Evolutionary conservation across 1,140 invertebrate genomes (phyloP).

Genomic region (Brachionus manjavacas): DNA sequence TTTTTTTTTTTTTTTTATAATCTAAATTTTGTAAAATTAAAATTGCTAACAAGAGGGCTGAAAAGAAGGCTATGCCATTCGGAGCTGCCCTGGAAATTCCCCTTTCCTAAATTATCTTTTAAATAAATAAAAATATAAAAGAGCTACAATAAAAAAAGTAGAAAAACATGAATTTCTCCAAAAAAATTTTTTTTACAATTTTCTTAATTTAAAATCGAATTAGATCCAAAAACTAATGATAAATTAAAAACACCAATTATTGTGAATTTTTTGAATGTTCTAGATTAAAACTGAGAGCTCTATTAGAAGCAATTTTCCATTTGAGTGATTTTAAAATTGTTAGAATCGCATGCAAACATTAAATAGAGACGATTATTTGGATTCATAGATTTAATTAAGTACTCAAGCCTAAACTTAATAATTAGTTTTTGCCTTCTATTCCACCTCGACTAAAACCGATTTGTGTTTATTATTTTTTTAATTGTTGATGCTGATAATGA

Average conservation of each 20-base stretch:
- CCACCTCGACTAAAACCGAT: not conserved
- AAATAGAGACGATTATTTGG: not conserved
- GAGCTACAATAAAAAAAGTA: too few species aligned
- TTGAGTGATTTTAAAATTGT: not conserved
- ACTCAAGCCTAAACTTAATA: not conserved
- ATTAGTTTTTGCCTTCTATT: not conserved
- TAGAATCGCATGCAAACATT: not conserved
- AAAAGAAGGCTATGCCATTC: too few species aligned
- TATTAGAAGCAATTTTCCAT: not conserved
- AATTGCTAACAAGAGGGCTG: too few species aligned
- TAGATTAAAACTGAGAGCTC: not conserved
- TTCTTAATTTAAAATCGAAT: not conserved
- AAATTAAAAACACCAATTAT: not conserved
- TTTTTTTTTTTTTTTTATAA: too few species aligned
- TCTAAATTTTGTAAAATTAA: too few species aligned
- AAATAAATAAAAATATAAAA: too few species aligned
- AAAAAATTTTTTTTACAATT: too few species aligned
- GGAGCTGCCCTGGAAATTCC: too few species aligned
- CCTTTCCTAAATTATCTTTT: too few species aligned
- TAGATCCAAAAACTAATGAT: not conserved
- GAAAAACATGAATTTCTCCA: not conserved
- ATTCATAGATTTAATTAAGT: not conserved
- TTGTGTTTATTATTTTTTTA: not conserved
- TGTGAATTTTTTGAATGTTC: not conserved
- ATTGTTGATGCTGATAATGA: constrained; percentile 3